Percentiles rank a stretch among this genome's conserved stretches.
phyloP scores from a whole-genome alignment of 2,797 vertebrate species.

The Ctenochaetus hawaiiensis region DNA sequence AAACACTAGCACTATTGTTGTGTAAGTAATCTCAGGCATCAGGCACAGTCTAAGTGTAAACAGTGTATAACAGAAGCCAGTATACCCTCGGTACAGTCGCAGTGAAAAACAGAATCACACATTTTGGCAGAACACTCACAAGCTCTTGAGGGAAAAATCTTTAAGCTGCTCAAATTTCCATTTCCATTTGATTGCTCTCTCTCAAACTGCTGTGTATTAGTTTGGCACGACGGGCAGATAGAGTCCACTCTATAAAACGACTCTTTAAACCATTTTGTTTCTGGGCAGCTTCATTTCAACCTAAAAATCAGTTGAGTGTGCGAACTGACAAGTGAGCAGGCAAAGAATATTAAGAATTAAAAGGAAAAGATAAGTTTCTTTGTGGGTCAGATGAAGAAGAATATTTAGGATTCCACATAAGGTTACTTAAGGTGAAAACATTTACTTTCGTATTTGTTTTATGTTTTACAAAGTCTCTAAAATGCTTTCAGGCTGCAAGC shows the following conservation, averaged over 20 bases:
- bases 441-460: slow-evolving; percentile 10
- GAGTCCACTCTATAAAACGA: slow-evolving; percentile 70
- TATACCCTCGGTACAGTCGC: slow-evolving; percentile 27
- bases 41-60: slow-evolving; percentile 43
- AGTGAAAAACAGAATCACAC: slow-evolving; percentile 57
- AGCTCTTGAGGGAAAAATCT: slow-evolving; percentile 72
- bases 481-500: slow-evolving; percentile 13
- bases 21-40: slow-evolving; percentile 42
- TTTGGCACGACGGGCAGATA: slow-evolving; percentile 68
- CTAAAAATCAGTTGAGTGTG: slow-evolving; percentile 70
- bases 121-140: slow-evolving; percentile 71
- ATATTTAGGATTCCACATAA: slow-evolving; percentile 60
- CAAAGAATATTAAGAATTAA: slow-evolving; percentile 58
- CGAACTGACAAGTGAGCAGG: slow-evolving; percentile 64
- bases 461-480: slow-evolving; percentile 23
- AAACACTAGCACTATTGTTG: slow-evolving; percentile 35
- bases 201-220: slow-evolving; percentile 72
- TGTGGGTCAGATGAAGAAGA: slow-evolving; percentile 55
- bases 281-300: slow-evolving; percentile 75
- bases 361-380: slow-evolving; percentile 57
- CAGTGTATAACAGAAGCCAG: slow-evolving; percentile 58
- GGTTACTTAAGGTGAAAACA: slow-evolving; percentile 33
- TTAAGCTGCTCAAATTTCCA: slow-evolving; percentile 79
- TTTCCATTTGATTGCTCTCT: slow-evolving; percentile 76
- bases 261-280: slow-evolving; percentile 72